These are phyloP conservation scores for Camponotus vicinus DNA, from an alignment of 1,140 invertebrate genomes.

Conservation along the genomic window DNA sequence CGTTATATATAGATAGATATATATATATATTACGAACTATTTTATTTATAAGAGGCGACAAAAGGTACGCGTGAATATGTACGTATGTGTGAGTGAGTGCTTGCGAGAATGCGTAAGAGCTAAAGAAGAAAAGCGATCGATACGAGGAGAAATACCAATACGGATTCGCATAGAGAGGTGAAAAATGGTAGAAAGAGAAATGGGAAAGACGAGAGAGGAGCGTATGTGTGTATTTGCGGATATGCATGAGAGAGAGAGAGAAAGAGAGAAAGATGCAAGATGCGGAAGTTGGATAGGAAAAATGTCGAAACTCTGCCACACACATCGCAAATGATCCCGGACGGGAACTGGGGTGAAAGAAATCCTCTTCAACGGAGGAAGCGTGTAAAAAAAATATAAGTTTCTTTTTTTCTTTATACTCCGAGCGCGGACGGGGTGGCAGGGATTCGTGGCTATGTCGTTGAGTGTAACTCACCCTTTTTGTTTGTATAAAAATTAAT, in stretches of 20 bases:
- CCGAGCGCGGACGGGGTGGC: slow-evolving; percentile 74
- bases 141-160: slow-evolving; percentile 7
- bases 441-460: slow-evolving; percentile 78
- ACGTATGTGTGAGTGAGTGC: slow-evolving; percentile 8
- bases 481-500: slow-evolving; percentile 84
- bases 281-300: slow-evolving; percentile 42
- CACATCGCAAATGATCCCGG: slow-evolving; percentile 59
- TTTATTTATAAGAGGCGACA: slow-evolving; percentile 77
- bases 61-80: slow-evolving; percentile 21
- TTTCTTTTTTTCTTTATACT: slow-evolving; percentile 72
- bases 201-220: not conserved
- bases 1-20: slow-evolving; percentile 46
- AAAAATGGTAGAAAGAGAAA: not conserved
- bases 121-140: slow-evolving; percentile 11
- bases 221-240: slow-evolving; percentile 40
- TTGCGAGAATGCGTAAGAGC: slow-evolving; percentile 17
- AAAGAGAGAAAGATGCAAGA: slow-evolving; percentile 58
- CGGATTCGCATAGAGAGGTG: slow-evolving; percentile 15
- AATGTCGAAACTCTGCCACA: slow-evolving; percentile 74
- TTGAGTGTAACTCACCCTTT: slow-evolving; percentile 83
- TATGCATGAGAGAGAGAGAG: slow-evolving; percentile 55
- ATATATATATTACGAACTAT: slow-evolving; percentile 67
- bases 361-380: slow-evolving; percentile 24
- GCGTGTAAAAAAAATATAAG: slow-evolving; percentile 53
- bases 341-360: slow-evolving; percentile 47